Evolutionary conservation across 2,797 vertebrate species (phyloP).

Genomic region (Lophotriccus pileatus): DNA sequence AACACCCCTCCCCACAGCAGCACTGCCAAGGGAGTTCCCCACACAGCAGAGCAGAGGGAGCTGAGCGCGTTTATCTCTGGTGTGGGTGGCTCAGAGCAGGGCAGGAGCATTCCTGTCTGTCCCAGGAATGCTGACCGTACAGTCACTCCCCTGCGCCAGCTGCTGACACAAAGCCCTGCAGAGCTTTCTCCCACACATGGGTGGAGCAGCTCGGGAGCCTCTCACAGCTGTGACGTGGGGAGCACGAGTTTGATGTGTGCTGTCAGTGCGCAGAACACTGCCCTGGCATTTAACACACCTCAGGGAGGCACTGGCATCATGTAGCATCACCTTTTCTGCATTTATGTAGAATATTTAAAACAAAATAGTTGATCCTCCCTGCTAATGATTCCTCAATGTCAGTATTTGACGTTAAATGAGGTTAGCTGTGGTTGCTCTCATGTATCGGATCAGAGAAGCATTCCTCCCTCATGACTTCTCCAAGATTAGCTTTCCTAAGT

Average conservation of each 20-base stretch:
- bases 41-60: not conserved
- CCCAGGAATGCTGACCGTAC: not conserved
- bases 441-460: not conserved
- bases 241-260: not conserved
- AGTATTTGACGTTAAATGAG: not conserved
- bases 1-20: fast-evolving
- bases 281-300: not conserved
- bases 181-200: not conserved
- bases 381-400: not conserved
- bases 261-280: not conserved
- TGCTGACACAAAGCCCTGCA: not conserved
- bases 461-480: not conserved
- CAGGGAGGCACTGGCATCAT: not conserved
- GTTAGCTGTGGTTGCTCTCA: not conserved
- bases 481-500: not conserved
- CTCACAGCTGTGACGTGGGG: fast-evolving
- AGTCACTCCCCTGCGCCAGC: not conserved
- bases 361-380: not conserved
- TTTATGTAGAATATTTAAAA: not conserved
- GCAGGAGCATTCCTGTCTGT: not conserved
- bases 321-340: not conserved
- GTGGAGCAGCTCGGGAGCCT: fast-evolving
- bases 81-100: not conserved
- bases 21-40: not conserved
- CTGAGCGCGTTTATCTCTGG: not conserved